These are phyloP conservation scores for Daptonema setosum DNA, from an alignment of 2,888 invertebrate genomes.

Conservation along the genomic window DNA sequence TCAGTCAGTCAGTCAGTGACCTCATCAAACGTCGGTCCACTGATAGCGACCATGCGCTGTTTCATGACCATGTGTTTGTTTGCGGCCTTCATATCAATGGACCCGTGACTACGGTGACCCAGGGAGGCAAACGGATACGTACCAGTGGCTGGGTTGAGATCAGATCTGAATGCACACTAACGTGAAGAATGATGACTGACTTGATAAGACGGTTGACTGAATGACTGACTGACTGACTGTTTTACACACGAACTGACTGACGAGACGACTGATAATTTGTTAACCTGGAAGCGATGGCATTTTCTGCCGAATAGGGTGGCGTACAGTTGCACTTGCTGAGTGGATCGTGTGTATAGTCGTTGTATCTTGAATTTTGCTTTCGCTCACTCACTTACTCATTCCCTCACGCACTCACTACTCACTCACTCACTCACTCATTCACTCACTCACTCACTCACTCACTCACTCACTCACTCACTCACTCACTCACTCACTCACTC, in stretches of 20 bases:
- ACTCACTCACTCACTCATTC: too few species aligned
- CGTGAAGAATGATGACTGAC: too few species aligned
- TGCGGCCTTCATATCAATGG: conserved; percentile 14
- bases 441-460: too few species aligned
- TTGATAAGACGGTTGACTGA: too few species aligned
- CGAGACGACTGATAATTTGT: not conserved
- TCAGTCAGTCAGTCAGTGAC: too few species aligned
- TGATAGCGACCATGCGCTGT: conserved; percentile 39
- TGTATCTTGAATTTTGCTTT: conserved; percentile 42
- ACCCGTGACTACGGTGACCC: conserved; percentile 33
- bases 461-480: too few species aligned
- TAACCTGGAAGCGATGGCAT: conserved; percentile 43
- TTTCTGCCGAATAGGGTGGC: conserved; percentile 50
- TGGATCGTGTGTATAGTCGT: conserved; percentile 47
- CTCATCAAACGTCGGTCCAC: conserved; percentile 39
- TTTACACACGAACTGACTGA: too few species aligned
- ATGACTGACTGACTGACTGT: too few species aligned
- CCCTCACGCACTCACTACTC: too few species aligned
- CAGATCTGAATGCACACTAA: too few species aligned
- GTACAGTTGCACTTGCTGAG: conserved; percentile 43
- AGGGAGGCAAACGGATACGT: conserved; percentile 44
- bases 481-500: too few species aligned
- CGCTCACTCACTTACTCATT: too few species aligned
- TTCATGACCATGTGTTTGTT: conserved; percentile 21
- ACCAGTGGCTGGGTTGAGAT: conserved; percentile 45